These are phyloP conservation scores for Helogale parvula DNA, from an alignment of 2,113 vertebrate species.

Conservation along the genomic window DNA sequence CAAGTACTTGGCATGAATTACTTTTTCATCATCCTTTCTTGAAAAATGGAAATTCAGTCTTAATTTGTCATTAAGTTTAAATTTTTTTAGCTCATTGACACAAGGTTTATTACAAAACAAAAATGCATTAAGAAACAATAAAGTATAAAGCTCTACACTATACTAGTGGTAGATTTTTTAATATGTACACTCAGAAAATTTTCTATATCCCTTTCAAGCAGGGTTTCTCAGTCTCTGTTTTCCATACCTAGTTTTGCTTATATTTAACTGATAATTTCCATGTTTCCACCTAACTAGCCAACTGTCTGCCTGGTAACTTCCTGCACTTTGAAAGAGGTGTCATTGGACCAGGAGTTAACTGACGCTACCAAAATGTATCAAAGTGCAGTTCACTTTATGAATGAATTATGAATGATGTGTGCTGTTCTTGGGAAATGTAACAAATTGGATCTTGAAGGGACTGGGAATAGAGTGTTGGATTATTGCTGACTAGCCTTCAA, in stretches of 20 bases:
- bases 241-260: neutral
- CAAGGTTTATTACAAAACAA: neutral
- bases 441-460: neutral
- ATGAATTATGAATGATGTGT: neutral
- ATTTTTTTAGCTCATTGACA: neutral
- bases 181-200: neutral
- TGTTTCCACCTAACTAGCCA: neutral
- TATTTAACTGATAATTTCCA: conserved; percentile 27
- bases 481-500: neutral
- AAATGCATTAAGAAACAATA: neutral
- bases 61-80: neutral
- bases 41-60: conserved; percentile 7
- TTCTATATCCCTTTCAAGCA: neutral
- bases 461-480: neutral
- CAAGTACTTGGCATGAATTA: neutral
- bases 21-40: neutral
- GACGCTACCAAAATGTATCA: neutral
- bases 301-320: neutral
- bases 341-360: neutral
- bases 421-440: neutral
- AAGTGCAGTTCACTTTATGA: neutral
- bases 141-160: neutral
- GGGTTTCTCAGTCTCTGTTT: neutral
- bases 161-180: neutral
- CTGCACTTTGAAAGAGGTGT: neutral